phyloP scores from a whole-genome alignment of 2,888 invertebrate species.

The Erebia palarica region DNA sequence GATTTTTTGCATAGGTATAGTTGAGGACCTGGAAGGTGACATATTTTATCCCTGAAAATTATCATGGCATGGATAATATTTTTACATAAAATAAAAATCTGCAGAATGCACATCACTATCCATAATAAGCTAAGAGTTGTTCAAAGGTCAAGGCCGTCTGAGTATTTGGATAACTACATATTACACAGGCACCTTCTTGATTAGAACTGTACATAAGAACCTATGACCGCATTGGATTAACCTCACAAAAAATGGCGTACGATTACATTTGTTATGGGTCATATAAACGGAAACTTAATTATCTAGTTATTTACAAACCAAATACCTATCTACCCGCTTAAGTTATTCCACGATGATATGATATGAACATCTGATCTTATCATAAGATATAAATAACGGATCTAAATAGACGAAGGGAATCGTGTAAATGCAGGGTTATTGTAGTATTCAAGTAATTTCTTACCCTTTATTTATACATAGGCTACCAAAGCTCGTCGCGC shows the following conservation, averaged over 20 bases:
- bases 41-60: no score
- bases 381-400: no score
- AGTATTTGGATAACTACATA: conserved; percentile 36
- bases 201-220: conserved; percentile 32
- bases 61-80: no score
- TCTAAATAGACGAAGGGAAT: no score
- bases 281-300: conserved; percentile 10
- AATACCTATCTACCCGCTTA: not conserved
- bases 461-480: no score
- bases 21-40: no score
- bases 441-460: no score
- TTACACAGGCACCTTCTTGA: conserved; percentile 37
- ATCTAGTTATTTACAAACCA: not conserved
- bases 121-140: conserved; percentile 9
- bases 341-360: not conserved
- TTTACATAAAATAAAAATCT: no score
- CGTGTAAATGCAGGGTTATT: no score
- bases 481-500: no score
- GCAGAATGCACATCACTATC: conserved; percentile 2
- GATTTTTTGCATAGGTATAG: no score
- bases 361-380: not conserved
- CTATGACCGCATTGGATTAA: conserved; percentile 36
- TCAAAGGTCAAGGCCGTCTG: conserved; percentile 41
- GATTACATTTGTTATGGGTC: conserved; percentile 7
- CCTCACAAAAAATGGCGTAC: conserved; percentile 14